Conservation (phyloP, 2,888 invertebrate genomes). For the Candidula unifasciata region DNA sequence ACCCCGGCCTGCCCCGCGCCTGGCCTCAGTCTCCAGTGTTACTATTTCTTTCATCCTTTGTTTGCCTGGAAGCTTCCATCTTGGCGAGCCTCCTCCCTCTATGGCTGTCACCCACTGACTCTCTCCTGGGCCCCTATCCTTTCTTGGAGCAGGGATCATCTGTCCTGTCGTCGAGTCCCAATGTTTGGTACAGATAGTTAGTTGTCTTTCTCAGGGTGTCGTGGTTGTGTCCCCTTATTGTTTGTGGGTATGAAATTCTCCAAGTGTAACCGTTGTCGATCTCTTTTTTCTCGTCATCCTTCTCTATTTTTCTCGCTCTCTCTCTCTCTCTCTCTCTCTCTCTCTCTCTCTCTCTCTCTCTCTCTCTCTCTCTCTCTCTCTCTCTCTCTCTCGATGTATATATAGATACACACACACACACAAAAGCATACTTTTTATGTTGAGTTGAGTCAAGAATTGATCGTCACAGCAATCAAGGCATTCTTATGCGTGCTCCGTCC, state of each 20-base stretch:
- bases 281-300: background rate
- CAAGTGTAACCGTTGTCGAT: background rate
- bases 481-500: too few species aligned
- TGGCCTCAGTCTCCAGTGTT: background rate
- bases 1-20: background rate
- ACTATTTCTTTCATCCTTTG: constrained; percentile 16
- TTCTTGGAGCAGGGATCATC: background rate
- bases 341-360: background rate
- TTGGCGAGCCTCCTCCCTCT: background rate
- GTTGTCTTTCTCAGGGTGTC: too few species aligned
- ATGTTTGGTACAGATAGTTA: background rate
- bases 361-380: background rate
- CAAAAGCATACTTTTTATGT: too few species aligned
- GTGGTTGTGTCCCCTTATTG: background rate
- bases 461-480: background rate
- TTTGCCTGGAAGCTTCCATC: background rate
- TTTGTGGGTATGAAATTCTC: background rate
- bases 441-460: too few species aligned
- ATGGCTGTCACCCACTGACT: background rate
- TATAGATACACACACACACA: too few species aligned
- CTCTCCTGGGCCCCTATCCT: background rate
- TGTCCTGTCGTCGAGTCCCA: background rate
- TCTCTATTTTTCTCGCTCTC: background rate
- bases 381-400: background rate
- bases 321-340: background rate